Percentiles rank a stretch among this genome's conserved stretches.
Evolutionary conservation across 1,140 invertebrate genomes (phyloP).

Genomic region (Epicauta chinensis): DNA sequence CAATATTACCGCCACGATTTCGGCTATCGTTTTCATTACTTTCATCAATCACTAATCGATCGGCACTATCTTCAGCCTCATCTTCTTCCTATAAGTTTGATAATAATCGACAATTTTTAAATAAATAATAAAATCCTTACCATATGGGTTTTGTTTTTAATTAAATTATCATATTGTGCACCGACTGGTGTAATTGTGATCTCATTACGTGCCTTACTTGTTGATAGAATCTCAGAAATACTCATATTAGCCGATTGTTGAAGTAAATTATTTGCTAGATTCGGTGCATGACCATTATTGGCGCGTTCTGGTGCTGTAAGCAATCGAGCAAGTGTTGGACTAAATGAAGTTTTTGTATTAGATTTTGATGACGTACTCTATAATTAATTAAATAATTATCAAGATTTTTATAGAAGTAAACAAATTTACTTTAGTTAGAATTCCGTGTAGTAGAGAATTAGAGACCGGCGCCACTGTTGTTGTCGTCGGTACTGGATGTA

Average conservation of each 20-base stretch:
- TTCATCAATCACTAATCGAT: conserved; percentile 59
- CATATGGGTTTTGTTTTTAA: conserved; percentile 19
- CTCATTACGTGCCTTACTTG: conserved; percentile 53
- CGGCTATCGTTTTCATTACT: conserved; percentile 42
- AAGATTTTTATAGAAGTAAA: not conserved
- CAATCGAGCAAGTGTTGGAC: conserved; percentile 69
- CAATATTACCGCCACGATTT: conserved; percentile 41
- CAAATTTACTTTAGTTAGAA: conserved; percentile 66
- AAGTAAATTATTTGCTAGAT: not conserved
- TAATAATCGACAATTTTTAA: not conserved
- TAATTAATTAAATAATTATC: conserved; percentile 1
- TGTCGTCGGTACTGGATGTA: conserved; percentile 56
- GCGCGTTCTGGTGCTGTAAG: conserved; percentile 61
- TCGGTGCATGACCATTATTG: conserved; percentile 18
- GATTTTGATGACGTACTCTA: conserved; percentile 38
- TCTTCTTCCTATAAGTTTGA: conserved; percentile 48
- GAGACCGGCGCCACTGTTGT: conserved; percentile 41
- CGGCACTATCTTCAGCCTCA: conserved; percentile 47
- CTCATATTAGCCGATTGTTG: conserved; percentile 44
- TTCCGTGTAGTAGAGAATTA: conserved; percentile 67
- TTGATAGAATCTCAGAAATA: conserved; percentile 53
- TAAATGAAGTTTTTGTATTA: conserved; percentile 55
- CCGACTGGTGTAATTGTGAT: conserved; percentile 54
- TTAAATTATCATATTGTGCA: conserved; percentile 30
- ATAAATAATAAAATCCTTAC: conserved; percentile 9